These are phyloP conservation scores for Lycaena phlaeas DNA, from an alignment of 2,888 invertebrate species.

Conservation along the genomic window DNA sequence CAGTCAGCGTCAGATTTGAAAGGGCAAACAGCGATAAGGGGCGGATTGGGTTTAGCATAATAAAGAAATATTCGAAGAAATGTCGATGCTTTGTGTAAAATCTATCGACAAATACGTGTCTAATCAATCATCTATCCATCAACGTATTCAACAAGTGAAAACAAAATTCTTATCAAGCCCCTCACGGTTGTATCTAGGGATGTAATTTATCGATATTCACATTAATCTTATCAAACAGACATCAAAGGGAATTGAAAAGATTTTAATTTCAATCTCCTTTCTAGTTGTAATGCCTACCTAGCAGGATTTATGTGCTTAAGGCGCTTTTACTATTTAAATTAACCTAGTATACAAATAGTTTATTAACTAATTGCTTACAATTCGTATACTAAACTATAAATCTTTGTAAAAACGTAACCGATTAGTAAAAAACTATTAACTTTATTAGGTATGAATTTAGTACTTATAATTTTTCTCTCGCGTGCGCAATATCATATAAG, in stretches of 20 bases:
- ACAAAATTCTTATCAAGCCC: constrained; percentile 61
- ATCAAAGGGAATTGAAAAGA: constrained; percentile 3
- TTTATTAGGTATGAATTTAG: too few relatives aligned
- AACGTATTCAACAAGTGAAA: constrained; percentile 71
- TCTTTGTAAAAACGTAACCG: too few relatives aligned
- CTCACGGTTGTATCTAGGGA: constrained; percentile 24
- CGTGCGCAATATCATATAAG: too few relatives aligned
- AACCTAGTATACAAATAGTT: too few relatives aligned
- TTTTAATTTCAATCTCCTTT: not conserved
- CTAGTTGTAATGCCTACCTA: too few relatives aligned
- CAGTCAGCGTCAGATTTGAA: not conserved
- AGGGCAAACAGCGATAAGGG: constrained; percentile 7
- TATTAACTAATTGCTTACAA: too few relatives aligned
- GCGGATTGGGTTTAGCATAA: constrained; percentile 6
- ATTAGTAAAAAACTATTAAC: too few relatives aligned
- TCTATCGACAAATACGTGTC: constrained; percentile 25
- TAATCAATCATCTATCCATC: constrained; percentile 66
- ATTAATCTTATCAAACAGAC: constrained; percentile 5
- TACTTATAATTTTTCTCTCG: too few relatives aligned
- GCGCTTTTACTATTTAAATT: too few relatives aligned
- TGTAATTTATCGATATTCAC: constrained; percentile 1
- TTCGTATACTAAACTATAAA: too few relatives aligned
- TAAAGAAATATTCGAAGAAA: constrained; percentile 10
- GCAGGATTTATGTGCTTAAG: too few relatives aligned
- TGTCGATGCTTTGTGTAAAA: constrained; percentile 11